These are phyloP conservation scores for Xerus inauris DNA, from an alignment of 2,113 vertebrate genomes.

Conservation along the genomic window DNA sequence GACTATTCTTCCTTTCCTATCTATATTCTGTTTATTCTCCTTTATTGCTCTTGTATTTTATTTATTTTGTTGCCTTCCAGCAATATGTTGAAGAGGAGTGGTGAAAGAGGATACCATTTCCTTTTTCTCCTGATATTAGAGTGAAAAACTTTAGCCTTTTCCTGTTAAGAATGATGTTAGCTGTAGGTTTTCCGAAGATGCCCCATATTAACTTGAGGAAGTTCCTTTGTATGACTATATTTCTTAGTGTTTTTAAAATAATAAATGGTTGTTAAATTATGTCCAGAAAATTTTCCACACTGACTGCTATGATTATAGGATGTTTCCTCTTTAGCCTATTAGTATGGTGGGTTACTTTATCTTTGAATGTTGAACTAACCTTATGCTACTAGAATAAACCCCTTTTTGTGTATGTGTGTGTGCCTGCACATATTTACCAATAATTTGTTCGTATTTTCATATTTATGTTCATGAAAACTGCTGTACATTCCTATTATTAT, in stretches of 20 bases:
- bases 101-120: not conserved
- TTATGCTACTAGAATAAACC: not conserved
- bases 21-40: not conserved
- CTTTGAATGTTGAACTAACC: not conserved
- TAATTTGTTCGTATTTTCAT: not conserved
- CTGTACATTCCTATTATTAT: not conserved
- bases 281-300: not conserved
- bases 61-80: not conserved
- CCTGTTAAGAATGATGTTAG: not conserved
- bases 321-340: not conserved
- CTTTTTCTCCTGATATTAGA: not conserved
- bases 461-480: too few species aligned
- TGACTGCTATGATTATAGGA: not conserved
- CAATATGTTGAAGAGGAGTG: not conserved
- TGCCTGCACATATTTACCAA: not conserved
- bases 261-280: not conserved
- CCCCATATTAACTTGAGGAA: not conserved
- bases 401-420: not conserved
- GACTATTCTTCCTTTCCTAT: not conserved
- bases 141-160: not conserved
- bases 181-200: not conserved
- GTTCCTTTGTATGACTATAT: not conserved
- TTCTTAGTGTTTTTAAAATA: not conserved
- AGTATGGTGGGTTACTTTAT: not conserved
- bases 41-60: not conserved